Percentiles rank a stretch among this genome's conserved stretches.
Evolutionary conservation across 2,113 vertebrate species (phyloP).

Genomic region (Actinemys pallida): DNA sequence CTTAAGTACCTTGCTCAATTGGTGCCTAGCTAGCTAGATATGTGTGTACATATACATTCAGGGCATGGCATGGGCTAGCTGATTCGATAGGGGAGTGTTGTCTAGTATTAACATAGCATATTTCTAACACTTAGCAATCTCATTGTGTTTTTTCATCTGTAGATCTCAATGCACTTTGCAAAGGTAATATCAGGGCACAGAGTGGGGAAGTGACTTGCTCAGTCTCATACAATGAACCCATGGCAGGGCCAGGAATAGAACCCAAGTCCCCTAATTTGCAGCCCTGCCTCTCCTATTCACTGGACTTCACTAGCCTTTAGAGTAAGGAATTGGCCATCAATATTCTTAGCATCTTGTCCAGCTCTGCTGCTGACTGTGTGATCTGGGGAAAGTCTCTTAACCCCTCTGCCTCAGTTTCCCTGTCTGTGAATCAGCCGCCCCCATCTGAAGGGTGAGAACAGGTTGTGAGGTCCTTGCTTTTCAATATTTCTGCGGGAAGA

Average conservation of each 20-base stretch:
- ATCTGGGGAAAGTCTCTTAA: neutral
- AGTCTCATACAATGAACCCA: neutral
- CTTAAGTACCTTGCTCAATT: neutral
- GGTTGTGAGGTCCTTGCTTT: neutral
- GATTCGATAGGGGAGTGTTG: fast-evolving
- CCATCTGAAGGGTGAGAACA: neutral
- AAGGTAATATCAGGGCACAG: neutral
- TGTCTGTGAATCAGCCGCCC: neutral
- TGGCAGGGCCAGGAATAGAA: neutral
- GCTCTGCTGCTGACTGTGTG: neutral
- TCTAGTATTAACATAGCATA: neutral
- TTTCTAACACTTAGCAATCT: neutral
- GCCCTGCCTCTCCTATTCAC: neutral
- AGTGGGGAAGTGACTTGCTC: neutral
- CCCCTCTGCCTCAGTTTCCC: neutral
- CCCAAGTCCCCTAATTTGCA: fast-evolving
- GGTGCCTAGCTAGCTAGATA: neutral
- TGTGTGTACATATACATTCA: neutral
- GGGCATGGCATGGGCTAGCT: neutral
- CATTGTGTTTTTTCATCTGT: neutral
- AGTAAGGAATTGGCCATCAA: neutral
- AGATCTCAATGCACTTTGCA: neutral
- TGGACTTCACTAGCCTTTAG: neutral
- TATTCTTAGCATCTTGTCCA: neutral
- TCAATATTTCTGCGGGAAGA: neutral